These are phyloP conservation scores for Oryzias woworae DNA, from an alignment of 2,113 vertebrate species.

Conservation along the genomic window DNA sequence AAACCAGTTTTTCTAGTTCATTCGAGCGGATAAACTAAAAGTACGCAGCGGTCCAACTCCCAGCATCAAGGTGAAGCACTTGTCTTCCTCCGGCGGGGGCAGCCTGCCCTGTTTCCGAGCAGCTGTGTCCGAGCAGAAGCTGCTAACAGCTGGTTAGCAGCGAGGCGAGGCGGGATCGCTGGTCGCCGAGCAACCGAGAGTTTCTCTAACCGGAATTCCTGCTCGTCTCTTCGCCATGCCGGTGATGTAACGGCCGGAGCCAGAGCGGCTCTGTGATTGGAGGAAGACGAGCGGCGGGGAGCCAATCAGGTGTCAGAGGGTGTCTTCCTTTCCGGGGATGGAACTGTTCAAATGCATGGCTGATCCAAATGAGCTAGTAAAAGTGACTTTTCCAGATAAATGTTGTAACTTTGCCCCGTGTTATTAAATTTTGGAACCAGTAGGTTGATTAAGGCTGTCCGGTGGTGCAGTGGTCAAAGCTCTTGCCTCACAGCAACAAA, in stretches of 20 bases:
- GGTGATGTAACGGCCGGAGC: constrained; percentile 55
- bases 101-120: neutral
- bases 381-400: no score
- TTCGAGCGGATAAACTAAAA: neutral
- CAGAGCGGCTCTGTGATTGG: constrained; percentile 48
- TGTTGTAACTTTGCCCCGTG: no score
- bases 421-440: no score
- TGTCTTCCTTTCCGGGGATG: constrained; percentile 5
- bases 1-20: neutral
- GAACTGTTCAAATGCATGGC: neutral
- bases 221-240: constrained; percentile 56
- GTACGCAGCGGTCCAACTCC: constrained; percentile 43
- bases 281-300: neutral
- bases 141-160: constrained; percentile 16
- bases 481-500: no score
- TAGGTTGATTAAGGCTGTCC: no score
- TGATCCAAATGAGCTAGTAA: no score
- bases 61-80: constrained; percentile 50
- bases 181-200: constrained; percentile 40
- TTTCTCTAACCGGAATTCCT: constrained; percentile 56
- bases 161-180: neutral
- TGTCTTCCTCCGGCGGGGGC: constrained; percentile 21
- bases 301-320: constrained; percentile 51
- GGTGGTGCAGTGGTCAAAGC: no score
- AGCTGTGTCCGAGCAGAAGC: constrained; percentile 16